These are phyloP conservation scores for Tangara arthus DNA, from an alignment of 2,797 vertebrate species.

Conservation along the genomic window DNA sequence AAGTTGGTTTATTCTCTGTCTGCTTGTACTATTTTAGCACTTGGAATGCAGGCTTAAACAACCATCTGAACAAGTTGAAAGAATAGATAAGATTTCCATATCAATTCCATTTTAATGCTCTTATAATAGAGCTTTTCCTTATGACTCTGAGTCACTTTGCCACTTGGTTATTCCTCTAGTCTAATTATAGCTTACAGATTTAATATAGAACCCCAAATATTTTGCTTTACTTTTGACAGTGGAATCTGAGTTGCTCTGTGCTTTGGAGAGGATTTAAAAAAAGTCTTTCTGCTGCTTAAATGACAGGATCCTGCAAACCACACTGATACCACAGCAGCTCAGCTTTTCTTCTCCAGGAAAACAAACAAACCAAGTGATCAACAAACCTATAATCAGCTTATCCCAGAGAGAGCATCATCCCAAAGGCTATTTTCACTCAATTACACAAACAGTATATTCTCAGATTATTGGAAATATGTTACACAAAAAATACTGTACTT, in stretches of 20 bases:
- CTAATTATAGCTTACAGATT: background rate
- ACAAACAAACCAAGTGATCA: background rate
- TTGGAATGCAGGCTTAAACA: background rate
- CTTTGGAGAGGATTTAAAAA: background rate
- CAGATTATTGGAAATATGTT: background rate
- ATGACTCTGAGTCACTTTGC: background rate
- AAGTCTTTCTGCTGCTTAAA: background rate
- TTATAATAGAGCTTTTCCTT: background rate
- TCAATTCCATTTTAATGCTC: background rate
- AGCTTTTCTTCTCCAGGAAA: background rate
- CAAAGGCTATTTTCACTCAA: background rate
- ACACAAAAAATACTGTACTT: background rate
- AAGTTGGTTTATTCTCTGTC: background rate
- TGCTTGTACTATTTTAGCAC: background rate
- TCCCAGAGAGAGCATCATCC: background rate
- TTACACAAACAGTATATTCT: background rate
- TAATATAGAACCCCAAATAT: background rate
- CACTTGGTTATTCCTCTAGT: background rate
- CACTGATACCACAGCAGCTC: background rate
- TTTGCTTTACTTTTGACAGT: slow-evolving; percentile 9
- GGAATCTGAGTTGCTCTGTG: background rate
- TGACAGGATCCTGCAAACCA: slow-evolving; percentile 4
- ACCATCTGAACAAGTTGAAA: background rate
- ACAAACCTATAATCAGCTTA: slow-evolving; percentile 33
- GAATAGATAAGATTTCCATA: background rate